Base-by-base conservation (phyloP, 2,113 vertebrate species). In the Lates calcarifer region DNA sequence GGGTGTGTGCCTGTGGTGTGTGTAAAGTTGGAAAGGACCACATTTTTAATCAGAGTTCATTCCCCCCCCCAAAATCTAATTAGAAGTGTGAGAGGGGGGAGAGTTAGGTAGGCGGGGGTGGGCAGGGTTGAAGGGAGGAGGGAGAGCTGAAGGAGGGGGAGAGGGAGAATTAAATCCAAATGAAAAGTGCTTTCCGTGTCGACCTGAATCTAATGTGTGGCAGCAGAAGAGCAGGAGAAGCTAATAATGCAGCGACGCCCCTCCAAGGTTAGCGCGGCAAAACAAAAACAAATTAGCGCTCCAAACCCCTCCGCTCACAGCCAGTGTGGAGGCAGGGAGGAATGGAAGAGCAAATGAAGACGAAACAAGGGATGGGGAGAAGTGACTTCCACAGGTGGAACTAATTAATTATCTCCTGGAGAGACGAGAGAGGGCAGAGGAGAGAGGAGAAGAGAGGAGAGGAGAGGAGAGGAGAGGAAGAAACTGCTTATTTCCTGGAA, bases 11-110 rank as follows among this genome's bases (percentile, higher is more conserved):
- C 57, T 70, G 74, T 66, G 72, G 74, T 78, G 79, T 87, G 79
- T 87, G 84, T 84, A 69, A 70, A 56, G 47, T 80, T 87, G 83
- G 78, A 89, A 85, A 87, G 79, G 65, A 83, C 79, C 24, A 53
- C 49, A 61, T 87, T 94, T 95, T 94, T 95, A 94, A 95, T 95
- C 94, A 94, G 90, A 90, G 91, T 93, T 93, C 79, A 90, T 91
- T 88, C 84, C 66, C 81, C 72, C 89, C 39, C 69, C 87, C 41
- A 90, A 90, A 93, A 95, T 94, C 93, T 93, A 94, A 95, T 95
- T 93, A 93, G 89, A 90, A 82, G 85, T 86, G 82, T 79, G 80
- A 85, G 85, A 84, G 82, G 65, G 74, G n/a, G n/a, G n/a, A n/a
- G n/a, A n/a, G n/a, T n/a, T n/a, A n/a, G n/a, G n/a, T n/a, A n/a